Base-by-base conservation (phyloP, 2,113 vertebrate genomes). In the Charadrius vociferus region DNA sequence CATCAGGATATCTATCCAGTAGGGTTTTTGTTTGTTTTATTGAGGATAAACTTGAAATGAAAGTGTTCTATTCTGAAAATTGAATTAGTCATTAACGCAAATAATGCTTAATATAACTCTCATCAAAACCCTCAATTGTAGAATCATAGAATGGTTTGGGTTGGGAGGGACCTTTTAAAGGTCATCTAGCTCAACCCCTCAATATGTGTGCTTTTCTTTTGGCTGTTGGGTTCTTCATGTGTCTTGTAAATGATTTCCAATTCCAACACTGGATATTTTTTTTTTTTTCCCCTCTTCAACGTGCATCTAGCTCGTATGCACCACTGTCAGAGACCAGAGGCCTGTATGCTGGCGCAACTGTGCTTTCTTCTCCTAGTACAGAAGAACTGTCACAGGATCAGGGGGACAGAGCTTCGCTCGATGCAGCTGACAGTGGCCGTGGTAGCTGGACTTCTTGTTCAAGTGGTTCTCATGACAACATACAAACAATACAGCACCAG, bases 381-480 rank as follows among this genome's bases (percentile, higher is more conserved):
- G 99, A 99, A 97, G 99, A 99, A 92, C 98, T 99, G 70, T 99
- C 99, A 75, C 99, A 99, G 95, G 99, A 99, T 97, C 99, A 99
- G 95, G 99, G 99, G 27, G 99, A 99, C 77, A 98, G 99, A 0
- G 99, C 99, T 10, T 99, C 99, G 1, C 98, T 99, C 1, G 99
- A 99, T 32, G 99, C 99, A 5, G 99, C 99, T 3, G 99, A 99
- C 98, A 99, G 99, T 7, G 99, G 99, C 67, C 99, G 99, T 5
- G 99, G 99, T 62, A 99, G 99, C 98, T 99, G 99, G 99, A 99
- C 99, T 3, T 99, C 99, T 18, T 99, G 99, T 91, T 99, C 99
- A 1, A 99, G 99, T 3, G 99, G 99, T 15, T 99, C 99, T 74
- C 99, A 99, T 3, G 99, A 99, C 88, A 99, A 99, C 96, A 99